These are phyloP conservation scores for Acleris emargana DNA, from an alignment of 2,888 invertebrate genomes.

Conservation along the genomic window DNA sequence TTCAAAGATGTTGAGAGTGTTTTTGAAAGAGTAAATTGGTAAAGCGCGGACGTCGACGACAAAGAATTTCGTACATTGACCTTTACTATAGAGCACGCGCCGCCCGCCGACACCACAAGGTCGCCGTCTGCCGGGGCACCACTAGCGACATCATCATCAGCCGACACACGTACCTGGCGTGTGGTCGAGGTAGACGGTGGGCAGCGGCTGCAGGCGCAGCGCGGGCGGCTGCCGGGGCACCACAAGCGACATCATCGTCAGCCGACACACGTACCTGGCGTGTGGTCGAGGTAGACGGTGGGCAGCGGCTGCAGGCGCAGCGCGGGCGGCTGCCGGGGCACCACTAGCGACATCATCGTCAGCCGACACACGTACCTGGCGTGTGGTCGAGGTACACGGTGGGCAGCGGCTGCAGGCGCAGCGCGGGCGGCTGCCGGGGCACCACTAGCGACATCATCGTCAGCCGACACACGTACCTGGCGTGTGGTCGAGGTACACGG, in stretches of 20 bases:
- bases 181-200: slow-evolving; percentile 77
- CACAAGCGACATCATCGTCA: no score
- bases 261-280: slow-evolving; percentile 45
- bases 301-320: slow-evolving; percentile 88
- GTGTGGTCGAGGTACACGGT: slow-evolving; percentile 69
- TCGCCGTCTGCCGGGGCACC: no score
- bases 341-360: no score
- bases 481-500: slow-evolving; percentile 60
- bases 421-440: slow-evolving; percentile 77
- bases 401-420: slow-evolving; percentile 88
- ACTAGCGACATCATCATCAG: no score
- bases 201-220: slow-evolving; percentile 87
- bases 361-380: slow-evolving; percentile 45
- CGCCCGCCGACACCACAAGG: no score
- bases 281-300: slow-evolving; percentile 69
- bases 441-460: no score
- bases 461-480: slow-evolving; percentile 45
- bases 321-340: slow-evolving; percentile 76
- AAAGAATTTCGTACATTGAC: no score
- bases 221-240: slow-evolving; percentile 74
- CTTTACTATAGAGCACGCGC: no score
- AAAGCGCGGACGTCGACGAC: no score
- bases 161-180: slow-evolving; percentile 45
- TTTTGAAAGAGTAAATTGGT: slow-evolving; percentile 30
- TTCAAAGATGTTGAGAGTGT: no score